Evolutionary conservation across 2,797 vertebrate species (phyloP), one percentile per base, ranked within the genome.

Genomic region (Hapalemur alaotrensis): DNA sequence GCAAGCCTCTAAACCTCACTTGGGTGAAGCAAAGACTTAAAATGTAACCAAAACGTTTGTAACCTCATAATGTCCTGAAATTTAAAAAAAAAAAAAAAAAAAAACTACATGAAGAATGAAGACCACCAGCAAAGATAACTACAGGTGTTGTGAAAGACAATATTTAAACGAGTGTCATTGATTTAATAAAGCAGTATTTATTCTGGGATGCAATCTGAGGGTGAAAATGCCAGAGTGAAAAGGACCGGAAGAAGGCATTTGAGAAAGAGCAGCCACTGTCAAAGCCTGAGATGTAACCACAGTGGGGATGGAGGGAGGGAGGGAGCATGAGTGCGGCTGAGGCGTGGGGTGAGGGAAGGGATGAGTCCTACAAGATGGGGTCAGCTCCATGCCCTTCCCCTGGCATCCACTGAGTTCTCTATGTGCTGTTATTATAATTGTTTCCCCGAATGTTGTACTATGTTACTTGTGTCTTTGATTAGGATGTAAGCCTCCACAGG

Each of bases 361-460:
- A 4, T 41, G 20, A 28, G 52, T 5, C 15, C 5, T 2, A 2
- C 17, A 59, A 32, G 14, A 5, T 1, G 7, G 18, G 22, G 0
- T 59, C 41, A 0, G 4, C 3, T 25, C 8, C 20, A 5, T 1
- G 0, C 28, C 10, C 14, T 10, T 28, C 7, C 20, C 30, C 3
- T 2, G 20, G 20, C n/a, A 41, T 10, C 65, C 57, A 0, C 9
- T 2, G 7, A 50, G 41, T 2, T 18, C 8, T 41, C 50, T 46
- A 0, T 2, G 13, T 2, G 0, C 14, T 46, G 20, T 41, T 23
- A 1, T 6, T 7, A 3, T 7, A 11, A 32, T 15, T 32, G 4
- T 4, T 41, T 15, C 50, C 28, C 79, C 30, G 9, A 30, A 46
- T 50, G 25, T 46, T 52, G 2, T 11, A 4, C 1, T 12, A 12